Base-by-base conservation (phyloP, 2,888 invertebrate genomes). In the Calliopum simillimum region DNA sequence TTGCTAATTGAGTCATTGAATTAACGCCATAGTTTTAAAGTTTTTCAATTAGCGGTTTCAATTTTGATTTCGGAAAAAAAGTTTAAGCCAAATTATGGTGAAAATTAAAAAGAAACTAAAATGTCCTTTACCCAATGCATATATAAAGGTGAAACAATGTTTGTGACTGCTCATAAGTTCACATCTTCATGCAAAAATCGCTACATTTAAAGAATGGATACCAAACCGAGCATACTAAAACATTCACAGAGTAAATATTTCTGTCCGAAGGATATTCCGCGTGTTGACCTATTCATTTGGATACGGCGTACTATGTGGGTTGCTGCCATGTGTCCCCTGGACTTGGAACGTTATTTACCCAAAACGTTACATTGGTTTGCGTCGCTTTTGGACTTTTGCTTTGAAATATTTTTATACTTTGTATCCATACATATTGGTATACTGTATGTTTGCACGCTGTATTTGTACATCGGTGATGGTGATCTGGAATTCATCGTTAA, bases 381-480 rank as follows among this genome's bases (percentile, higher is more conserved):
- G 23, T 23, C 33, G 2, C 16, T 51, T 13, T 21, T 66, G 66
- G 56, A 66, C 3, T 12, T 66, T 5, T n/a, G 55, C 2, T 74
- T 77, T 33, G 83, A 83, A 66, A 16, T 78, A 1, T 79, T 82
- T 43, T 74, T 76, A 11, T 76, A 78, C 41, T 78, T 81, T 49
- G 76, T 77, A 1, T 70, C 75, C 3, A 47, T 78, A 21, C 82
- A 83, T 56, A 79, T 83, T 23, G 75, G 71, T 1, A 72, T 74
- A 4, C 66, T 83, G n/a, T 82, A 75, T 51, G 74, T 83, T 8
- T 78, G 76, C 25, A 82, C 82, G 0, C 73, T 83, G 5, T 80
- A 76, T 63, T 71, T 82, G 4, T 73, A 76, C 55, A 75, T 73
- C 19, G 69, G 68, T 0, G 62, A 72, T 14, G 81, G 77, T 0